Evolutionary conservation across 2,888 invertebrate species (phyloP).

Genomic region (Drosophila prolongata): DNA sequence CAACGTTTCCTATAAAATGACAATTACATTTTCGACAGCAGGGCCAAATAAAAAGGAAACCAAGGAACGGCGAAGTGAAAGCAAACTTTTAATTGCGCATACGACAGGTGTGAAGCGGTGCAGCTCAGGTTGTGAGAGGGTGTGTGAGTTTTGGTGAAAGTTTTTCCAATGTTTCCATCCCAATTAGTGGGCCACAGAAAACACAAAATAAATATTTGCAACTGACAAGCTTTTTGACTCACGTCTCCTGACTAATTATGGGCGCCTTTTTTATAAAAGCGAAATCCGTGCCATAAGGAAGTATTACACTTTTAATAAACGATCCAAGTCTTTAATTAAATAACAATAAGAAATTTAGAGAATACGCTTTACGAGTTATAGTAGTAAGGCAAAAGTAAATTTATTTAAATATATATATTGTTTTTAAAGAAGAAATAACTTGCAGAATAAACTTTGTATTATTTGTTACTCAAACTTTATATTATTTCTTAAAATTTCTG

Average conservation of each 20-base stretch:
- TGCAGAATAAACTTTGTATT: too few relatives aligned
- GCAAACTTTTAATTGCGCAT: conserved; percentile 71
- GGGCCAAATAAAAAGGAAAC: conserved; percentile 13
- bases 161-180: conserved; percentile 29
- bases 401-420: too few relatives aligned
- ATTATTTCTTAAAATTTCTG: too few relatives aligned
- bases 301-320: not conserved
- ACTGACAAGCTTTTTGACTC: conserved; percentile 53
- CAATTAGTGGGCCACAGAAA: conserved; percentile 41
- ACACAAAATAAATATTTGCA: conserved; percentile 39
- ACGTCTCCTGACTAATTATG: conserved; percentile 55
- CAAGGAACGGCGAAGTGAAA: conserved; percentile 23
- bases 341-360: too few relatives aligned
- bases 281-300: too few relatives aligned
- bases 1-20: conserved; percentile 55
- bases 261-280: conserved; percentile 14
- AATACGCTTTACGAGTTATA: too few relatives aligned
- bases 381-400: too few relatives aligned
- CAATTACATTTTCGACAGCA: conserved; percentile 54
- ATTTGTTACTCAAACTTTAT: too few relatives aligned
- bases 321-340: too few relatives aligned
- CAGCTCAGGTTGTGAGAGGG: conserved; percentile 16
- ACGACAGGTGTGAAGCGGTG: conserved; percentile 59
- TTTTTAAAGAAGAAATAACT: too few relatives aligned
- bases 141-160: conserved; percentile 21